Evolutionary conservation across 2,797 vertebrate genomes (phyloP).

Genomic region (Notamacropus eugenii): DNA sequence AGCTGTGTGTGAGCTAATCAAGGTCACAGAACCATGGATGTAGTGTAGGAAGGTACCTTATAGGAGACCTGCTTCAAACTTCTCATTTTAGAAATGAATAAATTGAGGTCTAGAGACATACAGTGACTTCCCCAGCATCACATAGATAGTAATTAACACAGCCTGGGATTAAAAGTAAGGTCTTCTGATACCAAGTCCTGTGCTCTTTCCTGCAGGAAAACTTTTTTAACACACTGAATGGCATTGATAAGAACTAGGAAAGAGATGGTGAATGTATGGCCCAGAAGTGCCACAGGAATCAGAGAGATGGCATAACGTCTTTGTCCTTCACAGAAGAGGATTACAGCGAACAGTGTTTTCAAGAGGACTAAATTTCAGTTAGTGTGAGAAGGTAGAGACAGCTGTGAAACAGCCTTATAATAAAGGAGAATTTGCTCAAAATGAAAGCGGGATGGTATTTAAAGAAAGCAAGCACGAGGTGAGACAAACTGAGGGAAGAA

Average conservation of each 20-base stretch:
- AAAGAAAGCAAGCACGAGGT: background rate
- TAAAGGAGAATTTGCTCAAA: slow-evolving; percentile 15
- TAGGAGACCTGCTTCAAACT: background rate
- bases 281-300: background rate
- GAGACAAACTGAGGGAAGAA: background rate
- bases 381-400: background rate
- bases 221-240: background rate
- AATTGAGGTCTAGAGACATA: background rate
- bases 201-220: background rate
- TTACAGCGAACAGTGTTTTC: background rate
- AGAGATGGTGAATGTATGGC: background rate
- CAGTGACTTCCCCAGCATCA: background rate
- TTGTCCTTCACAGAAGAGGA: background rate
- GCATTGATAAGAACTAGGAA: background rate
- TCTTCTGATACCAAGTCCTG: background rate
- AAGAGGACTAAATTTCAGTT: background rate
- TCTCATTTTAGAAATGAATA: background rate
- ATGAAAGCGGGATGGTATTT: background rate
- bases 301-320: background rate
- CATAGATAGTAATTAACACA: background rate
- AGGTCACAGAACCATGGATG: background rate
- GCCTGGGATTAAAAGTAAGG: background rate
- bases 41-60: background rate
- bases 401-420: background rate
- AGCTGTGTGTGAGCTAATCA: background rate